Base-by-base conservation (phyloP, 1,140 invertebrate species). In the Argopecten irradians region DNA sequence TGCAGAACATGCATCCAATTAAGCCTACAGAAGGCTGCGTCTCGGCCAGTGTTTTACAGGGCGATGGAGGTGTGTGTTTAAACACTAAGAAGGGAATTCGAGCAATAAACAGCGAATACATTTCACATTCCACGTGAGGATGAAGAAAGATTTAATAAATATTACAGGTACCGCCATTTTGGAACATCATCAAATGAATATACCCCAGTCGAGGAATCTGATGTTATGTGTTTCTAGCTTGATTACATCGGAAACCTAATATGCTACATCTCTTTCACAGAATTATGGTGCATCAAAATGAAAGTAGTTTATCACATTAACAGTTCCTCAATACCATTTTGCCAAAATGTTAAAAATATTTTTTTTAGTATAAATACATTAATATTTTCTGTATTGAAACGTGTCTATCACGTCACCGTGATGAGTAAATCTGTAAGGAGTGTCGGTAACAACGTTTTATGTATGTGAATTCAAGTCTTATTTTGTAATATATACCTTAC, bases 111-210 rank as follows among this genome's bases (percentile, higher is more conserved):
- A 71, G 8, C 22, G n/a, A 28, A 71, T 22, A 71, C 22, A 71
- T 71, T 71, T 2, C 55, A 71, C 55, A 71, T 71, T 71, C 22
- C 55, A 28, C 28, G 55, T 71, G 55, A 28, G 55, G 55, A 71
- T 71, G 55, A 71, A 28, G 55, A 28, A 16, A n/a, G 28, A 5
- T 71, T n/a, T n/a, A n/a, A 11, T 71, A 71, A 5, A 71, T 71
- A 71, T n/a, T 28, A 22, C 3, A 16, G 55, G n/a, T 71, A 71
- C 22, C 55, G 8, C 55, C 22, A 28, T n/a, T 71, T 71, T 71
- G 55, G 55, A 71, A 71, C n/a, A 71, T 71, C 55, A 71, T 71
- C n/a, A 71, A 71, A 71, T 71, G 28, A 71, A 71, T n/a, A 71
- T 16, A 71, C 11, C 55, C 22, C 16, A 28, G 8, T 3, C 16